Conservation (phyloP, 1,140 invertebrate species). For the Centruroides vittatus region DNA sequence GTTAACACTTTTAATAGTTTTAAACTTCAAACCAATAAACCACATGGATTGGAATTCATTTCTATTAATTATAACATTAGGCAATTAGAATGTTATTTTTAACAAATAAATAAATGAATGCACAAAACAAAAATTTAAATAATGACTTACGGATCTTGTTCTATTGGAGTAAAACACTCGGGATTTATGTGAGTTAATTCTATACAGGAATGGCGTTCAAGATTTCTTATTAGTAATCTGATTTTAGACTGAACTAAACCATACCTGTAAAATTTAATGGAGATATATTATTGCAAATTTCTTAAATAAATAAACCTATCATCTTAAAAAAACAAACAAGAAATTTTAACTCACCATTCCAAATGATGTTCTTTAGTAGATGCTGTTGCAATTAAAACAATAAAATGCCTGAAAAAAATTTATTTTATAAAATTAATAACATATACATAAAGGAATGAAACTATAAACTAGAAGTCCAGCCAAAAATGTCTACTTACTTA, state of each 20-base stretch:
- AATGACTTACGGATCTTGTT: constrained; percentile 18
- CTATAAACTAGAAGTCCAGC: too few species aligned
- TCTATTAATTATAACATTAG: too few species aligned
- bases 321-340: too few species aligned
- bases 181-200: constrained; percentile 89
- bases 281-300: too few species aligned
- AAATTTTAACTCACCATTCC: constrained; percentile 47
- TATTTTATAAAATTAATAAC: too few species aligned
- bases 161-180: constrained; percentile 50
- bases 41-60: constrained; percentile 19
- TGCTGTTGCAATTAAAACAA: constrained; percentile 72
- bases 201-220: constrained; percentile 85
- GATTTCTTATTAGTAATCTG: constrained; percentile 70
- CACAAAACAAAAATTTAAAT: too few species aligned
- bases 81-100: too few species aligned
- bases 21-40: not conserved
- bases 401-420: constrained; percentile 50
- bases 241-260: constrained; percentile 96
- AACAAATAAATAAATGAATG: too few species aligned
- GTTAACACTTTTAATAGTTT: not conserved
- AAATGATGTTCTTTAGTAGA: constrained; percentile 65
- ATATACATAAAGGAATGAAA: too few species aligned
- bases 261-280: not conserved
- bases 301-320: too few species aligned
- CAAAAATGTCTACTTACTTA: constrained; percentile 27